A percentile compares a stretch with the other conserved stretches of the same genome.
phyloP scores from a whole-genome alignment of 2,888 invertebrate species.

The Lordiphosa fenestrarum region DNA sequence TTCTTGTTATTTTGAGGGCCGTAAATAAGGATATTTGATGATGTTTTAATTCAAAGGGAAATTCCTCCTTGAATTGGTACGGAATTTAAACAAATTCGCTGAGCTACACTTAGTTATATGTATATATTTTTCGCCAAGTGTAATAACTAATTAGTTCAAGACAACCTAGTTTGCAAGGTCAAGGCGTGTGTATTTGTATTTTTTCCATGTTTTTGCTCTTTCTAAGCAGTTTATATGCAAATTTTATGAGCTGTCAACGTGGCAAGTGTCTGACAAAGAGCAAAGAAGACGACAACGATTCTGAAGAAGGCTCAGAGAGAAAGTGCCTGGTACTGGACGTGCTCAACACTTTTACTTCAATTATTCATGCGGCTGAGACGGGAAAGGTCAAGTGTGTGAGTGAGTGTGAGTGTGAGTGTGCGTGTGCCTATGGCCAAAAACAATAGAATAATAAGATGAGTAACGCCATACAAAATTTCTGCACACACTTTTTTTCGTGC shows the following conservation, averaged over 20 bases:
- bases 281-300: constrained; percentile 25
- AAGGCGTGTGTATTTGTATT: background rate
- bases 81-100: no score
- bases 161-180: no score
- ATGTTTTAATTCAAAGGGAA: background rate
- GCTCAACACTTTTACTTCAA: constrained; percentile 60
- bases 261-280: constrained; percentile 35
- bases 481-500: no score
- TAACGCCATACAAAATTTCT: no score
- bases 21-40: constrained; percentile 4
- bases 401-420: constrained; percentile 3
- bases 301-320: constrained; percentile 13
- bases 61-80: no score
- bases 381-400: constrained; percentile 31
- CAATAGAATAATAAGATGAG: no score
- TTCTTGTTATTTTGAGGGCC: constrained; percentile 7
- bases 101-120: no score
- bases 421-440: constrained; percentile 22
- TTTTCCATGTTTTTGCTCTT: constrained; percentile 8
- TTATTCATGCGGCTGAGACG: constrained; percentile 52
- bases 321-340: constrained; percentile 17
- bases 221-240: constrained; percentile 67
- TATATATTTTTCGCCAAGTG: no score
- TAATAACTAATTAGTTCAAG: no score
- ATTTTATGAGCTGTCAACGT: constrained; percentile 73